Base-by-base conservation (phyloP, 1,140 invertebrate genomes). In the Dendroctonus valens region DNA sequence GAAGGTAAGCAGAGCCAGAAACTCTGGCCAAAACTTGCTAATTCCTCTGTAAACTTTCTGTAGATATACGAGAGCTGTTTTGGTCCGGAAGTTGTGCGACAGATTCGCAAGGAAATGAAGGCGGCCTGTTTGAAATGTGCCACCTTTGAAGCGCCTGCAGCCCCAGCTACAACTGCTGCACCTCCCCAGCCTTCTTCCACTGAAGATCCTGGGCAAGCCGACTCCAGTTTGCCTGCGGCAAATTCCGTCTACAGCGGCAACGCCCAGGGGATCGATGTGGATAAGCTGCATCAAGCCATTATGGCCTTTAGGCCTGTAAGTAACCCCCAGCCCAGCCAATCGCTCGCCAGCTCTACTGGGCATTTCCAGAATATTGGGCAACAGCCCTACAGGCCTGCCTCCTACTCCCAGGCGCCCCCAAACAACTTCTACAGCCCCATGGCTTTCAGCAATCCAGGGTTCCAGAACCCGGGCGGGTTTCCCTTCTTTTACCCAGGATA, bases 11-110 rank as follows among this genome's bases (percentile, higher is more conserved):
- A n/a, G n/a, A n/a, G n/a, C n/a, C n/a, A n/a, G n/a, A n/a, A n/a
- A n/a, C n/a, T n/a, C n/a, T n/a, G n/a, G n/a, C n/a, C n/a, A n/a
- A n/a, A n/a, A n/a, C n/a, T n/a, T n/a, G n/a, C n/a, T n/a, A n/a
- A n/a, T n/a, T n/a, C n/a, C n/a, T n/a, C n/a, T n/a, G n/a, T n/a
- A n/a, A n/a, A n/a, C n/a, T n/a, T n/a, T n/a, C n/a, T n/a, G n/a
- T n/a, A 87, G 86, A 86, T 87, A 65, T 87, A 87, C 68, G 86
- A 87, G 76, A 86, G 85, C 69, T 87, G 86, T 75, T 86, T 87
- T 68, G 85, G 86, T 0, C 76, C 82, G 0, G 84, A 86, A 68
- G 85, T 87, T 3, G 81, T 87, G 0, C 84, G 85, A 74, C 83
- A 87, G 79, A 84, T 87, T 8, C 75, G 85, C n/a, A 82, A 83